Conservation (phyloP, 1,140 invertebrate genomes). For the Stegodyphus mimosarum region DNA sequence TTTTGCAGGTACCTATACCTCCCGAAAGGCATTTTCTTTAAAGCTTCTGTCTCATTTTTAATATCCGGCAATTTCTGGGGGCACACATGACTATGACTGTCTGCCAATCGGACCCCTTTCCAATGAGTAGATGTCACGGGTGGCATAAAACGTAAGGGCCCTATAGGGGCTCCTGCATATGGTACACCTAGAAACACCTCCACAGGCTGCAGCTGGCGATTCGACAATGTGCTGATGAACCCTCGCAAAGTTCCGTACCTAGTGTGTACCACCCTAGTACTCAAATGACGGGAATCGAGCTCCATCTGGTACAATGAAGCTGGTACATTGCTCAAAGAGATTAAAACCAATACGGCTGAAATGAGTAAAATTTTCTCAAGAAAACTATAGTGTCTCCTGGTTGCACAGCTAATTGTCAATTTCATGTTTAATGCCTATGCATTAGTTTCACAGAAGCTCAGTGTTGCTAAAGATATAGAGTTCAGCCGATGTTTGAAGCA, state of each 20-base stretch:
- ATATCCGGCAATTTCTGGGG: slow-evolving; percentile 74
- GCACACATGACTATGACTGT: slow-evolving; percentile 83
- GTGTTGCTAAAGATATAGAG: too few relatives aligned
- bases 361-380: too few relatives aligned
- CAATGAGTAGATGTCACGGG: slow-evolving; percentile 78
- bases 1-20: slow-evolving; percentile 82
- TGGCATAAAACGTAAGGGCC: slow-evolving; percentile 78
- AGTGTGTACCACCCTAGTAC: slow-evolving; percentile 81
- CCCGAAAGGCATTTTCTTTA: slow-evolving; percentile 76
- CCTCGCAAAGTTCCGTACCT: slow-evolving; percentile 91
- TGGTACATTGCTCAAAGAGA: background rate
- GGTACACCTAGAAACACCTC: slow-evolving; percentile 76
- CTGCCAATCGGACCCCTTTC: slow-evolving; percentile 86
- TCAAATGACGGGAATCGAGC: slow-evolving; percentile 1
- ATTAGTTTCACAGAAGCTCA: too few relatives aligned
- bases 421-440: too few relatives aligned
- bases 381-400: too few relatives aligned
- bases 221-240: slow-evolving; percentile 72
- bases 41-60: slow-evolving; percentile 77
- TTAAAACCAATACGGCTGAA: too few relatives aligned
- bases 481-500: too few relatives aligned
- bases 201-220: slow-evolving; percentile 68
- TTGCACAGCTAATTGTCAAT: too few relatives aligned
- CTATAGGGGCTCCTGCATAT: slow-evolving; percentile 82
- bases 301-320: background rate